Evolutionary conservation across 2,888 invertebrate species (phyloP).

Genomic region (Pseudeuparius sepicola): DNA sequence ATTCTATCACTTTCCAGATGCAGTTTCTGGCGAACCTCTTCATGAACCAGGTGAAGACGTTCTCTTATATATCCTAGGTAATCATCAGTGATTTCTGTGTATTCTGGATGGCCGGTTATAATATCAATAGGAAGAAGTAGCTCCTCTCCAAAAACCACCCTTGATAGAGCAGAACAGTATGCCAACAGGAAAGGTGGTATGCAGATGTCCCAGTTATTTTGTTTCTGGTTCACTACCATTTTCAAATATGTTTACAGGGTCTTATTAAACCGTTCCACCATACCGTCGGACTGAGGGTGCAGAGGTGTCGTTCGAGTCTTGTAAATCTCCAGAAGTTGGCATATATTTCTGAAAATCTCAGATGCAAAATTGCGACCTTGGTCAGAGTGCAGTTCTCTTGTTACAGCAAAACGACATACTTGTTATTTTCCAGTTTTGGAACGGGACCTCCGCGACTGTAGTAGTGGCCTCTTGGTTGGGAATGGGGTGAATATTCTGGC

Average conservation of each 20-base stretch:
- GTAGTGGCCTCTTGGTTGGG: too few species aligned
- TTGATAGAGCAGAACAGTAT: not conserved
- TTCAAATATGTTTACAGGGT: not conserved
- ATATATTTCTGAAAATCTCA: not conserved
- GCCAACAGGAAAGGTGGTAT: not conserved
- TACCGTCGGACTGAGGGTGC: too few species aligned
- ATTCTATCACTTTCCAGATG: not conserved
- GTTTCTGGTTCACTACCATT: not conserved
- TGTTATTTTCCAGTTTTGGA: too few species aligned
- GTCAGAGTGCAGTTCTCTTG: not conserved
- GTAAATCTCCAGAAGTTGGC: not conserved
- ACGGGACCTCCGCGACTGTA: too few species aligned
- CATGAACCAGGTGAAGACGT: too few species aligned
- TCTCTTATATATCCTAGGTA: too few species aligned
- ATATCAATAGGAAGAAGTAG: too few species aligned
- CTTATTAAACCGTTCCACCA: slow-evolving; percentile 1
- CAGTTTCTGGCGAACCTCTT: too few species aligned
- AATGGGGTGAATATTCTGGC: too few species aligned
- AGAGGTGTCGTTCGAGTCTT: not conserved
- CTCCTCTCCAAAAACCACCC: not conserved
- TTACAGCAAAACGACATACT: not conserved
- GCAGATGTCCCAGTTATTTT: not conserved
- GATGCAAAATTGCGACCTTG: slow-evolving; percentile 1
- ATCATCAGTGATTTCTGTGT: too few species aligned
- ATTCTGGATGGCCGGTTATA: too few species aligned